Conservation (phyloP, 2,888 invertebrate genomes). For the Rosalia funebris region DNA sequence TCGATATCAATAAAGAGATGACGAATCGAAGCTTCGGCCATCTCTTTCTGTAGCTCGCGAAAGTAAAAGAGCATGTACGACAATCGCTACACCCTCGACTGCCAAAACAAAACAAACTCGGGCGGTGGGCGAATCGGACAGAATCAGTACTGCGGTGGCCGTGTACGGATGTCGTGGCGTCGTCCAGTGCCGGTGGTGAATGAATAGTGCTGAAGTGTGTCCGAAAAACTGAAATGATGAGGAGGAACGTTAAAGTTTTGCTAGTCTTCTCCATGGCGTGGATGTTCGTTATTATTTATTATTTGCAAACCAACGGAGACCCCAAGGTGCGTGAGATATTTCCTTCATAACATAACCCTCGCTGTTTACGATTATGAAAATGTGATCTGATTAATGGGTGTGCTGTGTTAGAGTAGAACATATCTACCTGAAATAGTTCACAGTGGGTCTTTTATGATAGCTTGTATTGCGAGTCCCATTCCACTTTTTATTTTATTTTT, state of each 20-base stretch:
- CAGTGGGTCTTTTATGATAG: too few relatives aligned
- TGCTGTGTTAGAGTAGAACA: too few relatives aligned
- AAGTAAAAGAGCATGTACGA: constrained; percentile 11
- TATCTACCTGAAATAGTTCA: too few relatives aligned
- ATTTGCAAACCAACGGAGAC: constrained; percentile 69
- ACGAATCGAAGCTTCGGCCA: constrained; percentile 10
- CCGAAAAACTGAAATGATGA: constrained; percentile 61
- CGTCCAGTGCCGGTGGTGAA: constrained; percentile 7
- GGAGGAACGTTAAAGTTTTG: constrained; percentile 72
- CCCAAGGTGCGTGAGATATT: too few relatives aligned
- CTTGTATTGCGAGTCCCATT: too few relatives aligned
- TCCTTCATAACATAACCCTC: too few relatives aligned
- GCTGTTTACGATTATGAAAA: too few relatives aligned
- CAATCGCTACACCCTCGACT: constrained; percentile 17
- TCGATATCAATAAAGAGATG: constrained; percentile 14
- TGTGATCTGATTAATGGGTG: too few relatives aligned
- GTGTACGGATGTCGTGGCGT: constrained; percentile 18
- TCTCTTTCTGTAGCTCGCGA: constrained; percentile 13
- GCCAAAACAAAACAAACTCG: constrained; percentile 25
- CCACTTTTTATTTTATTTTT: too few relatives aligned
- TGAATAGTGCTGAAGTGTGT: constrained; percentile 25
- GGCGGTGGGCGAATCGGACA: constrained; percentile 17
- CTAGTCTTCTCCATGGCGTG: constrained; percentile 70
- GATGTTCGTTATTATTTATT: constrained; percentile 74
- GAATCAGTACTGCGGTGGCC: constrained; percentile 19